Percentiles rank a stretch among this genome's conserved stretches.
phyloP scores from a whole-genome alignment of 2,113 vertebrate species.

The Coptodon bakossiorum region DNA sequence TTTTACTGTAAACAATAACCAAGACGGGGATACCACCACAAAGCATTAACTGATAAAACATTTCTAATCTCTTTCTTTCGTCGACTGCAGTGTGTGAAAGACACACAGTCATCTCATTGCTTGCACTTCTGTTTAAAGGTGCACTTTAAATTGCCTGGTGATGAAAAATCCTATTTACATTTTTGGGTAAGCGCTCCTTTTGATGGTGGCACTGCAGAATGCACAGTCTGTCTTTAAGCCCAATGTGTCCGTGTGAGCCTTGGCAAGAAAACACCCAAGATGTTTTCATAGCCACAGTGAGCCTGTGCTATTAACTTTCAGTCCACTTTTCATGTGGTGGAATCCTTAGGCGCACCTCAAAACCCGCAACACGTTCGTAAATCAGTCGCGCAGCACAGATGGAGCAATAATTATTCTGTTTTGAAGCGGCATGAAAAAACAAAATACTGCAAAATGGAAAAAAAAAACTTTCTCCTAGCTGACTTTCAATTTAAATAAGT shows the following conservation, averaged over 20 bases:
- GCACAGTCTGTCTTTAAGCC: slow-evolving; percentile 9
- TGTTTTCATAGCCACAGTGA: slow-evolving; percentile 49
- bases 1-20: background rate
- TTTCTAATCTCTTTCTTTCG: background rate
- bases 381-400: slow-evolving; percentile 32
- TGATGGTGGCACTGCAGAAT: slow-evolving; percentile 21
- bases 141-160: background rate
- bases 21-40: background rate
- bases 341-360: slow-evolving; percentile 31
- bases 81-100: background rate
- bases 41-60: background rate
- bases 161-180: slow-evolving; percentile 33
- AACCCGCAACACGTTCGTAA: slow-evolving; percentile 57
- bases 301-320: slow-evolving; percentile 40
- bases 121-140: background rate
- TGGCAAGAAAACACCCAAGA: slow-evolving; percentile 37
- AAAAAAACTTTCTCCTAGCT: background rate
- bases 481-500: slow-evolving; percentile 6
- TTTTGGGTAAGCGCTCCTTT: slow-evolving; percentile 3
- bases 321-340: slow-evolving; percentile 54
- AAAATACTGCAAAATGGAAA: background rate
- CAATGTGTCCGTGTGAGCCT: slow-evolving; percentile 17
- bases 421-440: background rate
- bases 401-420: background rate
- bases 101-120: background rate